phyloP scores from a whole-genome alignment of 1,140 invertebrate species.

The Megathymus violae region DNA sequence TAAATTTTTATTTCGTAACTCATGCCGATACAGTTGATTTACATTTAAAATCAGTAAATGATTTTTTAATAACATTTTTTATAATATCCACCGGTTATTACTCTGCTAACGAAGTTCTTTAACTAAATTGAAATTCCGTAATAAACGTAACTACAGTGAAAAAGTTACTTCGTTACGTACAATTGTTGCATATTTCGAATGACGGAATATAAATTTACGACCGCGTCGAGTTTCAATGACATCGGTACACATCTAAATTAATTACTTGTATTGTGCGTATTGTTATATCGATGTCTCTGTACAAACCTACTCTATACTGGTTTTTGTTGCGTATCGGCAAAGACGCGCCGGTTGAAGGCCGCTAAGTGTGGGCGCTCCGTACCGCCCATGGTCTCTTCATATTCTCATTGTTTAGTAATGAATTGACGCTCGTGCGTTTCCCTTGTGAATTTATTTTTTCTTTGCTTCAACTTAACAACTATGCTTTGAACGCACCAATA shows the following conservation, averaged over 20 bases:
- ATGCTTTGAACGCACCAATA: neutral
- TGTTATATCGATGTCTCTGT: neutral
- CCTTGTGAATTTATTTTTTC: too few species aligned
- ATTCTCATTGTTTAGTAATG: constrained; percentile 1
- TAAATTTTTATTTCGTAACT: constrained; percentile 17
- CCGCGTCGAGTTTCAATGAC: too few species aligned
- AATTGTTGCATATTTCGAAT: too few species aligned
- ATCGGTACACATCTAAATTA: constrained; percentile 2
- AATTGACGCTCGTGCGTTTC: constrained; percentile 5
- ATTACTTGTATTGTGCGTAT: constrained; percentile 5
- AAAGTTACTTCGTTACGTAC: constrained; percentile 1
- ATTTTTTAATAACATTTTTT: too few species aligned
- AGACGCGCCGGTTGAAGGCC: neutral
- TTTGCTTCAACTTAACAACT: too few species aligned
- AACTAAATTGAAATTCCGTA: neutral
- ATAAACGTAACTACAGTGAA: constrained; percentile 6
- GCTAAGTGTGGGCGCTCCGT: neutral
- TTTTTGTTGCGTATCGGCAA: constrained; percentile 3
- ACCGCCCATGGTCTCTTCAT: neutral
- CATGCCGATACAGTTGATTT: neutral
- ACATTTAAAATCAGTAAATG: neutral
- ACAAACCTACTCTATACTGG: constrained; percentile 6
- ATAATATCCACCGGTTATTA: too few species aligned
- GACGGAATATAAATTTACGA: too few species aligned
- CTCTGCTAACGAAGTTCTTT: too few species aligned